Percentiles rank a stretch among this genome's conserved stretches.
phyloP scores from a whole-genome alignment of 2,113 vertebrate genomes.

The Rafetus swinhoei region DNA sequence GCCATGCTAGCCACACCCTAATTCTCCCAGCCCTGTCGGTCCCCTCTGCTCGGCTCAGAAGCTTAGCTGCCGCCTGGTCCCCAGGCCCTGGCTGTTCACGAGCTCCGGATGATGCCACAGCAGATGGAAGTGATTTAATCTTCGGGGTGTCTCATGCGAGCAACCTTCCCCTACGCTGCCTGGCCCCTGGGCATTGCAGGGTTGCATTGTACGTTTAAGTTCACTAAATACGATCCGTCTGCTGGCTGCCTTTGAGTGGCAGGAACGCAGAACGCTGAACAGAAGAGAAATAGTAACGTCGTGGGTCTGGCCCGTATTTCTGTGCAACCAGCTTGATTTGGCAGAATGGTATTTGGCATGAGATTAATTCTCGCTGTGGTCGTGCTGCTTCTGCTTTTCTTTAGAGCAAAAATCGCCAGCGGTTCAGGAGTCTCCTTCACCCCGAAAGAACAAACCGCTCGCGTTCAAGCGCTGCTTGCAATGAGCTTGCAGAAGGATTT shows the following conservation, averaged over 20 bases:
- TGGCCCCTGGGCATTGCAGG: not conserved
- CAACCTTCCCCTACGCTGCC: not conserved
- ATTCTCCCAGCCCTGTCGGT: too few species aligned
- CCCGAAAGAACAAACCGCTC: not conserved
- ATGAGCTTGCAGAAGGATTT: not conserved
- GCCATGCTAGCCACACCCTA: too few species aligned
- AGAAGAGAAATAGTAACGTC: not conserved
- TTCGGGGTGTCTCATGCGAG: not conserved
- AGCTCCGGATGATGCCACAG: not conserved
- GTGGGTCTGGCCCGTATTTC: not conserved
- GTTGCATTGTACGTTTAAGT: not conserved
- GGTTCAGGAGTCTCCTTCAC: not conserved
- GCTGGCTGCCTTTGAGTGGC: not conserved
- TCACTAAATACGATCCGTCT: not conserved
- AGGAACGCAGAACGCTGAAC: not conserved
- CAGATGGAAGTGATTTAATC: not conserved
- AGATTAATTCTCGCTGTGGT: not conserved
- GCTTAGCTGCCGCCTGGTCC: not conserved
- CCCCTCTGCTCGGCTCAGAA: too few species aligned
- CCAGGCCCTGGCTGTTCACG: not conserved
- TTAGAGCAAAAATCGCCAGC: not conserved
- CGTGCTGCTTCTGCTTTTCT: not conserved
- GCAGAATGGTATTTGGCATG: not conserved
- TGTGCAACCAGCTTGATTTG: not conserved
- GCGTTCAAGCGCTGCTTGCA: fast-evolving